Percentiles rank a stretch among this genome's conserved stretches.
phyloP scores from a whole-genome alignment of 1,140 invertebrate species.

The Lepidurus apus region DNA sequence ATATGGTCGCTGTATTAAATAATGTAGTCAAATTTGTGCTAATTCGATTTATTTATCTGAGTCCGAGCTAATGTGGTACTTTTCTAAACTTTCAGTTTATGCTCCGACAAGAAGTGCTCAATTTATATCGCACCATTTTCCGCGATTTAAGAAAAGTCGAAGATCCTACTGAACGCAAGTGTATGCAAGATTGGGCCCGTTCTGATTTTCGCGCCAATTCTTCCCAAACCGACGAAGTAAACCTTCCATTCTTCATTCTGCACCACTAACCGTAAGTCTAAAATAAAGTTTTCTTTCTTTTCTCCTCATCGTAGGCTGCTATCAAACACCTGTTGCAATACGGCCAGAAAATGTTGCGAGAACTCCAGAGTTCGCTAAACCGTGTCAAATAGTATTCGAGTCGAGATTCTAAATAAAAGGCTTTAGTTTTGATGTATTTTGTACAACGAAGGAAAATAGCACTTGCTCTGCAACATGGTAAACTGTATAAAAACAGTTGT shows the following conservation, averaged over 20 bases:
- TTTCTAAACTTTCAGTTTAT: background rate
- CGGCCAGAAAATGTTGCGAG: background rate
- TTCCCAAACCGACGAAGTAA: conserved; percentile 11
- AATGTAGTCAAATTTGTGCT: too few species aligned
- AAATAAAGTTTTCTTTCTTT: background rate
- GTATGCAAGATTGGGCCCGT: background rate
- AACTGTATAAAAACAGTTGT: background rate
- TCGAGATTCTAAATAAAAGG: background rate
- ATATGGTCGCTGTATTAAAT: too few species aligned
- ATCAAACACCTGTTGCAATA: conserved; percentile 10
- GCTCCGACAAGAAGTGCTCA: background rate
- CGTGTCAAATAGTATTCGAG: background rate
- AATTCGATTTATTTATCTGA: background rate
- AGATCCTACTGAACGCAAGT: background rate
- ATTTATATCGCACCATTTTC: background rate
- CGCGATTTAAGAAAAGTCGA: background rate
- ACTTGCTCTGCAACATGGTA: background rate
- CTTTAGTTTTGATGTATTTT: conserved; percentile 6
- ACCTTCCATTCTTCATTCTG: background rate
- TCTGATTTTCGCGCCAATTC: background rate
- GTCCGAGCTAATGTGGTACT: background rate
- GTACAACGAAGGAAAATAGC: background rate
- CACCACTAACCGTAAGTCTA: background rate
- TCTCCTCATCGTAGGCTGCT: background rate
- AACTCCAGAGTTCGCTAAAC: background rate